phyloP scores from a whole-genome alignment of 2,113 vertebrate genomes.

The Sigmodon hispidus region DNA sequence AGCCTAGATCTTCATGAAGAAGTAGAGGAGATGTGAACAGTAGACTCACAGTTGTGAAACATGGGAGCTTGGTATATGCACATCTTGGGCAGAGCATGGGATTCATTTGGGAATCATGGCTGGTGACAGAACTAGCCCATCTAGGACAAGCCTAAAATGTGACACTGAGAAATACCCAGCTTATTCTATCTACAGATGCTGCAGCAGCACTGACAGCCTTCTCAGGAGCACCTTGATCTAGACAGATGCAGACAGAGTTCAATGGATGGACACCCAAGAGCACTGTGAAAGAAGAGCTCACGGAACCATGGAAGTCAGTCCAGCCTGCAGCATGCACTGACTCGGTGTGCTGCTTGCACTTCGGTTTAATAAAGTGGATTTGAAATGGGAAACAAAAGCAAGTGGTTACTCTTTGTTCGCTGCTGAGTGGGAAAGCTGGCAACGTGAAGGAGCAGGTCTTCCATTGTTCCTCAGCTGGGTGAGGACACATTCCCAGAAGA shows the following conservation, averaged over 20 bases:
- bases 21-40: rapidly evolving
- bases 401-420: background rate
- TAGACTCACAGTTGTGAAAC: rapidly evolving
- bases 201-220: background rate
- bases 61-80: rapidly evolving
- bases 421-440: rapidly evolving
- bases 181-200: background rate
- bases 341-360: background rate
- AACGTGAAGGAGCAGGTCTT: rapidly evolving
- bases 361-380: background rate
- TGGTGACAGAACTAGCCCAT: background rate
- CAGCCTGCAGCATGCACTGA: rapidly evolving
- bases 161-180: background rate
- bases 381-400: background rate
- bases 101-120: background rate
- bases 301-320: background rate
- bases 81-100: no score
- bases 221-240: background rate
- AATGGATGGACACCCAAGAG: rapidly evolving
- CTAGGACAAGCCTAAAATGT: background rate
- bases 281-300: rapidly evolving
- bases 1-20: background rate
- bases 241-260: rapidly evolving
- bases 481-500: no score
- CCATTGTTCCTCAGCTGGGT: background rate